phyloP scores from a whole-genome alignment of 1,140 invertebrate species.

The Drosophila lowei region DNA sequence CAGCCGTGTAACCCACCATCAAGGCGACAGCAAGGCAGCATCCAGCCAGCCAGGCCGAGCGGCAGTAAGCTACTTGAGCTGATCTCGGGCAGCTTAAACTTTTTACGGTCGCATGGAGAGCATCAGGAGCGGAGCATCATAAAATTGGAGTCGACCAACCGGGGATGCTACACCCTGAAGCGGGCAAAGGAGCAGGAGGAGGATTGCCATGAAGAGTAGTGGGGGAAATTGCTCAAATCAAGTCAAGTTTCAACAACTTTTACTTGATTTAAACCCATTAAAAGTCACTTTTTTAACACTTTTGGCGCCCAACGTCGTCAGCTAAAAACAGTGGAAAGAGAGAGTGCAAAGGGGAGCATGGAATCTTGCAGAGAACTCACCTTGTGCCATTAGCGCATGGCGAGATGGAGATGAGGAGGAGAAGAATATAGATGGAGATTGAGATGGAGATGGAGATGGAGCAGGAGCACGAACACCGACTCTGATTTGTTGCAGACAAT shows the following conservation, averaged over 20 bases:
- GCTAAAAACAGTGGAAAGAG: conserved; percentile 6
- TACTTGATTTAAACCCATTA: conserved; percentile 82
- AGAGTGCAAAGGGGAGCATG: not conserved
- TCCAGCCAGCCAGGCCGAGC: conserved; percentile 29
- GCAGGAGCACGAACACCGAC: conserved; percentile 5
- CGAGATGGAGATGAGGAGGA: conserved; percentile 26
- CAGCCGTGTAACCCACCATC: not conserved
- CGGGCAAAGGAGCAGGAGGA: not conserved
- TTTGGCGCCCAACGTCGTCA: conserved; percentile 48
- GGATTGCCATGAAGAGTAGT: not conserved
- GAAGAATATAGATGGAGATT: conserved; percentile 17
- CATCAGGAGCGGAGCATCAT: conserved; percentile 55
- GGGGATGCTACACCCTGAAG: conserved; percentile 32
- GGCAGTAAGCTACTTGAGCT: conserved; percentile 62
- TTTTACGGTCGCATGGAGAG: conserved; percentile 69
- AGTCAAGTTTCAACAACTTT: conserved; percentile 81
- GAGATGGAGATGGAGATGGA: conserved; percentile 11
- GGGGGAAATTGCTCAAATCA: conserved; percentile 63
- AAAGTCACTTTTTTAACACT: conserved; percentile 81
- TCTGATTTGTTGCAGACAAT: conserved; percentile 52
- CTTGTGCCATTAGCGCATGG: conserved; percentile 48
- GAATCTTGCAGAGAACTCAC: conserved; percentile 45
- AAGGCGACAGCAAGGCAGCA: not conserved
- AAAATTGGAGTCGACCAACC: conserved; percentile 52
- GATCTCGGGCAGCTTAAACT: conserved; percentile 74